Base-by-base conservation (phyloP, 2,797 vertebrate genomes). In the Periophthalmus magnuspinnatus region DNA sequence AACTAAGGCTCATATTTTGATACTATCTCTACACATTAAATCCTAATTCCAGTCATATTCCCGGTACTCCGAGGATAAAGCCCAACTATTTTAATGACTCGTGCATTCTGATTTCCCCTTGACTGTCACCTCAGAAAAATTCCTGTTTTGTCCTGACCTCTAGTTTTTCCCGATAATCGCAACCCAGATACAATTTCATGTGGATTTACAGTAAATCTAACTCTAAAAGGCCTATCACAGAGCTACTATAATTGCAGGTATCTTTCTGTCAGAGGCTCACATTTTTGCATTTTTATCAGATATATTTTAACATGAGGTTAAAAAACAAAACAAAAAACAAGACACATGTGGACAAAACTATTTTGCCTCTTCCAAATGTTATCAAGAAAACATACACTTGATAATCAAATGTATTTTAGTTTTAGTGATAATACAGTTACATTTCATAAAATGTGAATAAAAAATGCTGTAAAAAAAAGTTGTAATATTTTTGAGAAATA, bases 51-150 rank as follows among this genome's bases (percentile, higher is more conserved):
- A 63, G 34, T 17, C 21, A 63, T 63, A 63, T 45, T 61, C 61
- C 38, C 11, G 61, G 38, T 17, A 24, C 38, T 63, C 61, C 8
- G 38, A 47, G 38, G 61, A 63, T 63, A 63, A 63, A 47, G 61
- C 5, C 61, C 36, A 63, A 63, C 45, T 63, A 63, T 47, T 47
- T 24, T 63, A 63, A 63, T 63, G 38, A 47, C 61, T 24, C 9
- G 14, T 11, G 10, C 38, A 57, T 67, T 22, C 6, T 38, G 52
- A 56, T 48, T 50, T 65, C 22, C 33, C 66, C 54, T 28, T 34
- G 38, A 63, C 36, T 38, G 22, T 63, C 61, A 63, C 61, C 22
- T 63, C 36, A 22, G 11, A 63, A 41, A 22, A 24, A 63, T 63
- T 45, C 61, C 36, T 47, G 21, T 63, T 63, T 45, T 63, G 21